Base-by-base conservation (phyloP, 2,113 vertebrate genomes). In the Lonchura striata region DNA sequence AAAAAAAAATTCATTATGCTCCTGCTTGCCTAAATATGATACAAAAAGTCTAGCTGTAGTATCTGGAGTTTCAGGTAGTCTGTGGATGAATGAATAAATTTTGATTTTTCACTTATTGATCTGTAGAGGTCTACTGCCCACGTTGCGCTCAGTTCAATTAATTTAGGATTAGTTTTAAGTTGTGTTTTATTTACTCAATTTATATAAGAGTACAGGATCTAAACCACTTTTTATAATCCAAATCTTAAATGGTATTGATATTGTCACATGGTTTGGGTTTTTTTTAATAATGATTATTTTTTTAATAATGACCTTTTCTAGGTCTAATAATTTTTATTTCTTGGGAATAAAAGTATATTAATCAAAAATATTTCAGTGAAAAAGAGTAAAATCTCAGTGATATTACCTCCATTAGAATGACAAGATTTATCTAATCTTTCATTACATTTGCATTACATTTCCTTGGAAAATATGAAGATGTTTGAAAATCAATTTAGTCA, bases 251-350 rank as follows among this genome's bases (percentile, higher is more conserved):
- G 0, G 25, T 65, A 56, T 13, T 54, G 3, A 37, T 61, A 54
- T 16, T 57, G 4, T 37, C 28, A 25, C 6, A 22, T 0, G 6
- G 3, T 24, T 61, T 61, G 1, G 5, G 1, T 2, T 15, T 60
- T 25, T 57, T 50, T n/a, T 57, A n/a, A n/a, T n/a, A n/a, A n/a
- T n/a, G n/a, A n/a, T n/a, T n/a, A n/a, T 50, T n/a, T n/a, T n/a
- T n/a, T 70, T 31, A 27, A 53, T 21, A 47, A n/a, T 70, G 47
- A 31, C 16, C 20, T 50, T 5, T 68, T 72, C 9, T 77, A 22
- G 54, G 7, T 54, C 17, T 16, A 82, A n/a, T 33, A 3, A 0
- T 68, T 81, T 72, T 74, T 54, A 82, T 69, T 77, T 35, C 30
- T 52, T 82, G 27, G 15, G 53, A 92, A 88, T 61, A 56, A 61